These are phyloP conservation scores for Temnothorax longispinosus DNA, from an alignment of 1,140 invertebrate species.

Conservation along the genomic window DNA sequence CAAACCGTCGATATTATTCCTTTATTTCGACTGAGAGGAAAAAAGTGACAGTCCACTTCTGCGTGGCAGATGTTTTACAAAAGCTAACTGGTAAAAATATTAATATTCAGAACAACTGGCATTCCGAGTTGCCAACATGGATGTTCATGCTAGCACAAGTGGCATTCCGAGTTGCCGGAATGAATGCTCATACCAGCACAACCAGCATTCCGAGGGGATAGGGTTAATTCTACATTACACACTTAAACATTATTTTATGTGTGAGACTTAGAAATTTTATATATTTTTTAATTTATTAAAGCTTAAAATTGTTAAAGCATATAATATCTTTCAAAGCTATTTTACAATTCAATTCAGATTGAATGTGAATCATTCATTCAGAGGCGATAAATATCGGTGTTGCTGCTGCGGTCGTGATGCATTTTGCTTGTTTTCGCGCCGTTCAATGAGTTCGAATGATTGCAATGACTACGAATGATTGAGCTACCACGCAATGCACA, in stretches of 20 bases:
- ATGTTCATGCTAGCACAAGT: too few species aligned
- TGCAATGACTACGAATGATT: conserved; percentile 35
- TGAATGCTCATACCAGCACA: too few species aligned
- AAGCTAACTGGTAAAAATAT: too few species aligned
- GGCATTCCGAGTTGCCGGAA: too few species aligned
- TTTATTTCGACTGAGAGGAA: too few species aligned
- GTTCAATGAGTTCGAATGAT: conserved; percentile 21
- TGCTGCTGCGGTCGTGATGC: neutral
- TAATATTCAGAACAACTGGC: too few species aligned
- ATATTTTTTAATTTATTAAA: neutral
- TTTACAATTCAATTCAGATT: conserved; percentile 7
- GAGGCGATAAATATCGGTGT: conserved; percentile 23
- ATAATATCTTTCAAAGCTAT: neutral
- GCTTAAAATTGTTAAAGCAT: neutral
- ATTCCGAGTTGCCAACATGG: too few species aligned
- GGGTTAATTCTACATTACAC: neutral
- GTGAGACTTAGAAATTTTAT: neutral
- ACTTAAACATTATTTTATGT: neutral
- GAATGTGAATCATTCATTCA: conserved; percentile 18
- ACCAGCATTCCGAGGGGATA: too few species aligned
- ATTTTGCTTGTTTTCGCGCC: conserved; percentile 30
- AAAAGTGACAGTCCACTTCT: too few species aligned
- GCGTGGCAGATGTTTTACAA: too few species aligned
- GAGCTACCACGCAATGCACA: conserved; percentile 19
- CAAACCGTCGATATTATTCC: too few species aligned